Percentiles rank a stretch among this genome's conserved stretches.
Conservation (phyloP, 2,888 invertebrate species). For the Caradrina clavipalpis region DNA sequence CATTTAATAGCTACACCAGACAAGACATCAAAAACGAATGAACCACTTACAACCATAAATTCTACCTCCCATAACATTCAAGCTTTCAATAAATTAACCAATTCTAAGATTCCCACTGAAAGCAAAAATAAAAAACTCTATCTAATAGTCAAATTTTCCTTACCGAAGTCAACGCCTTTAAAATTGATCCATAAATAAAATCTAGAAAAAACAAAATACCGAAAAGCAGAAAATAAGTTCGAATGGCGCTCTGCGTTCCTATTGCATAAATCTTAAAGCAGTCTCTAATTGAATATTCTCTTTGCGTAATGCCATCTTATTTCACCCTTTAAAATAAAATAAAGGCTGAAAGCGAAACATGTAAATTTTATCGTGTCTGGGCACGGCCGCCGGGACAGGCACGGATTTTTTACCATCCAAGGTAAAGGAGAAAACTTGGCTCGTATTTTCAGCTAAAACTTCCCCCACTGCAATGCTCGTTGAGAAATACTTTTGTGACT, state of each 20-base stretch:
- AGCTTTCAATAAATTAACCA: constrained; percentile 34
- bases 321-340: constrained; percentile 90
- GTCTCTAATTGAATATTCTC: constrained; percentile 90
- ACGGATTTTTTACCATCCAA: constrained; percentile 84
- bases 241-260: constrained; percentile 69
- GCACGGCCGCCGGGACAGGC: constrained; percentile 79
- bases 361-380: constrained; percentile 89
- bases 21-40: constrained; percentile 76
- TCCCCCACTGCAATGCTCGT: constrained; percentile 84
- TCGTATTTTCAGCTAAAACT: constrained; percentile 88
- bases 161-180: constrained; percentile 14
- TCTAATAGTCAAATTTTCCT: constrained; percentile 2
- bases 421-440: constrained; percentile 87
- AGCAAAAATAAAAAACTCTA: background rate
- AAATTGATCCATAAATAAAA: constrained; percentile 53
- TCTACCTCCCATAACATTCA: constrained; percentile 62
- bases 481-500: constrained; percentile 87
- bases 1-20: constrained; percentile 77
- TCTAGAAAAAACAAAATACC: constrained; percentile 43
- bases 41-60: constrained; percentile 71
- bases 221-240: constrained; percentile 72
- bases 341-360: constrained; percentile 88
- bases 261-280: constrained; percentile 84
- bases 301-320: constrained; percentile 87
- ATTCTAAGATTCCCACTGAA: constrained; percentile 11